These are phyloP conservation scores for Corydoras sp. DNA, from an alignment of 2,113 vertebrate genomes.

Conservation along the genomic window DNA sequence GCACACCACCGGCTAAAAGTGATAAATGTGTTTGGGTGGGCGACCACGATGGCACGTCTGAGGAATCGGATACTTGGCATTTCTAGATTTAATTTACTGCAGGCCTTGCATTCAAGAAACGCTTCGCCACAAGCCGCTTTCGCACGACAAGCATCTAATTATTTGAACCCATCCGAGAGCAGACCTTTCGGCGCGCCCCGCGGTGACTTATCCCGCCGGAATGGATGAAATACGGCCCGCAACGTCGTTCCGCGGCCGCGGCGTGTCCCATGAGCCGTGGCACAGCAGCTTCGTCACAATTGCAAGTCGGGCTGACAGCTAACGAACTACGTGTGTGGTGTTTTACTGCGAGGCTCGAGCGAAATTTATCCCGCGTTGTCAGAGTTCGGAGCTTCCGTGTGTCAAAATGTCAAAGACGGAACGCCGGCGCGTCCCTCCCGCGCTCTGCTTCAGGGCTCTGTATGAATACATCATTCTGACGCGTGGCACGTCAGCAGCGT, in stretches of 20 bases:
- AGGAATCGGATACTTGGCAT: constrained; percentile 49
- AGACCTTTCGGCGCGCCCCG: constrained; percentile 11
- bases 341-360: background rate
- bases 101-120: constrained; percentile 30
- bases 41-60: constrained; percentile 43
- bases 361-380: background rate
- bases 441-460: background rate
- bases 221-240: constrained; percentile 10
- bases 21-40: constrained; percentile 46
- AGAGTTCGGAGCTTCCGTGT: too few relatives aligned
- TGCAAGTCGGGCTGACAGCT: background rate
- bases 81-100: constrained; percentile 48
- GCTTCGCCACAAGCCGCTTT: constrained; percentile 29
- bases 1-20: constrained; percentile 38
- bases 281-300: background rate
- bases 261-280: background rate
- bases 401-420: too few relatives aligned
- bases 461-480: background rate
- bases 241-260: background rate
- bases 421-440: background rate
- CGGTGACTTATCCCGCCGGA: background rate
- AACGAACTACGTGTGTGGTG: background rate
- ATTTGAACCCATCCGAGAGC: constrained; percentile 44
- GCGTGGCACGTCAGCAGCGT: too few relatives aligned
- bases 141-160: constrained; percentile 43